These are phyloP conservation scores for Orchestia grillus DNA, from an alignment of 1,140 invertebrate species.

Conservation along the genomic window DNA sequence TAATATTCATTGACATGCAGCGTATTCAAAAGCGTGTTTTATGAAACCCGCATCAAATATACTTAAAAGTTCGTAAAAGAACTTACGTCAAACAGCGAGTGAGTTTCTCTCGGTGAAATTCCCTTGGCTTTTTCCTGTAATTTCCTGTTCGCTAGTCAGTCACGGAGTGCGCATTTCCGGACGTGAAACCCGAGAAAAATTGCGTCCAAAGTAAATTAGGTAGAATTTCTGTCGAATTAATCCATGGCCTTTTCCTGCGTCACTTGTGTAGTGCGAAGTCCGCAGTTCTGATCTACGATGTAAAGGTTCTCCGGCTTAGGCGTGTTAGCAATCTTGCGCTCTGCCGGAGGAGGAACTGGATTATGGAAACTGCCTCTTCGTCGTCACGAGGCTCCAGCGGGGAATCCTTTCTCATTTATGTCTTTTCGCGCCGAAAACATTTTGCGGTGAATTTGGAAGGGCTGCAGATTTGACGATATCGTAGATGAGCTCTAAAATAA, in stretches of 20 bases:
- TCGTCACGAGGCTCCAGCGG: neutral
- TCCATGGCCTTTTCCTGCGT: neutral
- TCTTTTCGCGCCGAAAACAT: neutral
- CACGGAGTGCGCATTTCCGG: neutral
- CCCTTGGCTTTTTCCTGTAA: neutral
- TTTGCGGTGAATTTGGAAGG: neutral
- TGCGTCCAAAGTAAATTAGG: neutral
- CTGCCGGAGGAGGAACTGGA: neutral
- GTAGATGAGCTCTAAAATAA: no score
- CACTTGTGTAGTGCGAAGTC: neutral
- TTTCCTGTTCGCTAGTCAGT: neutral
- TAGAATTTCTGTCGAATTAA: neutral
- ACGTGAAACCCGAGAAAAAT: neutral
- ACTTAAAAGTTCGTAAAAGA: neutral
- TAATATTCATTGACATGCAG: neutral
- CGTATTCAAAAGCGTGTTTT: neutral
- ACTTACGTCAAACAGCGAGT: neutral
- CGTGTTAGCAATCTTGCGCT: neutral
- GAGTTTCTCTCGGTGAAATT: neutral
- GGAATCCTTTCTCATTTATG: neutral
- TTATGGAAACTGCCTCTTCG: neutral
- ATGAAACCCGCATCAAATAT: neutral
- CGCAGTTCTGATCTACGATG: slow-evolving; percentile 1
- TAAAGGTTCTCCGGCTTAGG: neutral
- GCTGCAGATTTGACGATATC: neutral